Evolutionary conservation across 2,113 vertebrate genomes (phyloP).

Genomic region (Phoxinus phoxinus): DNA sequence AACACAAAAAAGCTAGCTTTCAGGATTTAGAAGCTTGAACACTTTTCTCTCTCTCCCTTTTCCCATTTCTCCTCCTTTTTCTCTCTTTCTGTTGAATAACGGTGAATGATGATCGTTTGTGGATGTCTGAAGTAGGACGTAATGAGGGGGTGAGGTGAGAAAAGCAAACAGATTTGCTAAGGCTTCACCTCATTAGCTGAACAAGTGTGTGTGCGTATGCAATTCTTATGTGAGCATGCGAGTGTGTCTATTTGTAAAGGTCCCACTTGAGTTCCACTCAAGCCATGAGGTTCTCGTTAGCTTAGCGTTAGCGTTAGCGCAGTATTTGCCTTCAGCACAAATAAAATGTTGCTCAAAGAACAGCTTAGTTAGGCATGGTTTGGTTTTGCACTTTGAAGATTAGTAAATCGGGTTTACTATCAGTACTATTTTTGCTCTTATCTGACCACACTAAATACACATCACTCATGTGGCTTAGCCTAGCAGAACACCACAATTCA

Average conservation of each 20-base stretch:
- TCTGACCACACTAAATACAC: slow-evolving; percentile 30
- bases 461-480: background rate
- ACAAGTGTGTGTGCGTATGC: background rate
- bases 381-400: slow-evolving; percentile 25
- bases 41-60: background rate
- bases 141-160: slow-evolving; percentile 65
- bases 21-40: background rate
- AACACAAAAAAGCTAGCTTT: background rate
- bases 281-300: slow-evolving; percentile 23
- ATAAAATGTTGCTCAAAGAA: background rate
- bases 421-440: slow-evolving; percentile 24
- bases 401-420: background rate
- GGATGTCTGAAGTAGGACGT: slow-evolving; percentile 59
- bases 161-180: slow-evolving; percentile 69
- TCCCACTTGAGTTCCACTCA: slow-evolving; percentile 37
- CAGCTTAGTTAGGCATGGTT: background rate
- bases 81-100: slow-evolving; percentile 27
- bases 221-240: slow-evolving; percentile 38
- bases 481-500: background rate
- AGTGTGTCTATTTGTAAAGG: slow-evolving; percentile 53
- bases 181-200: slow-evolving; percentile 66
- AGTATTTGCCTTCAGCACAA: background rate
- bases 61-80: background rate
- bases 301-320: background rate
- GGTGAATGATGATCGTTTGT: slow-evolving; percentile 60